phyloP scores from a whole-genome alignment of 2,797 vertebrate species.

The Synanceia verrucosa region DNA sequence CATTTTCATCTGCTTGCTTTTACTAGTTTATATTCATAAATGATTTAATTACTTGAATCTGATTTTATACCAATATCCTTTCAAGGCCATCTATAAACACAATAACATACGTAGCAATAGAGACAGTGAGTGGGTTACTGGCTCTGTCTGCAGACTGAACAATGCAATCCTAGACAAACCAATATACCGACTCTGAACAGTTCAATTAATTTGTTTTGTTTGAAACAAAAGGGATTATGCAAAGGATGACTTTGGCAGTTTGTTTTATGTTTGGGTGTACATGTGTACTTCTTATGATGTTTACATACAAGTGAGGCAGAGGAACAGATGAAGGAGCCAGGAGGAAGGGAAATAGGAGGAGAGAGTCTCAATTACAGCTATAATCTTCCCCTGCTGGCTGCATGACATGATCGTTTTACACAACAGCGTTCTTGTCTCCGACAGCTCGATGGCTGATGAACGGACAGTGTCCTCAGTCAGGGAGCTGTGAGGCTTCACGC shows the following conservation, averaged over 20 bases:
- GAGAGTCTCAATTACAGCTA: slow-evolving; percentile 9
- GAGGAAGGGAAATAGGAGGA: not conserved
- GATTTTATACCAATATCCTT: not conserved
- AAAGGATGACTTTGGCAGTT: not conserved
- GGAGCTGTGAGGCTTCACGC: slow-evolving; percentile 3
- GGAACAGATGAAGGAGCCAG: not conserved
- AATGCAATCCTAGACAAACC: not conserved
- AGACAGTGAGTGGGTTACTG: too few species aligned
- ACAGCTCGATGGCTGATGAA: slow-evolving; percentile 39
- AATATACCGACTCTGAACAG: not conserved
- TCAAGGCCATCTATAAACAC: not conserved
- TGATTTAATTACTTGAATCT: not conserved
- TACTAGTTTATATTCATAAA: not conserved
- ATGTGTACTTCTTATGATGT: not conserved
- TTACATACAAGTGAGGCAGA: not conserved
- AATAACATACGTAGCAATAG: too few species aligned
- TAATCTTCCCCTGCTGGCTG: slow-evolving; percentile 41
- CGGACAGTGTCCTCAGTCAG: slow-evolving; percentile 41
- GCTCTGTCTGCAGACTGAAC: too few species aligned
- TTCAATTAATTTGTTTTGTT: not conserved
- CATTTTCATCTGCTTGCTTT: not conserved
- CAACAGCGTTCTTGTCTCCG: slow-evolving; percentile 2
- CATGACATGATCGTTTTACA: slow-evolving; percentile 13
- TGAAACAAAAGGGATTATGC: not conserved
- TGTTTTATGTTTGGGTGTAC: not conserved